These are phyloP conservation scores for Octomys mimax DNA, from an alignment of 2,797 vertebrate species.

Conservation along the genomic window DNA sequence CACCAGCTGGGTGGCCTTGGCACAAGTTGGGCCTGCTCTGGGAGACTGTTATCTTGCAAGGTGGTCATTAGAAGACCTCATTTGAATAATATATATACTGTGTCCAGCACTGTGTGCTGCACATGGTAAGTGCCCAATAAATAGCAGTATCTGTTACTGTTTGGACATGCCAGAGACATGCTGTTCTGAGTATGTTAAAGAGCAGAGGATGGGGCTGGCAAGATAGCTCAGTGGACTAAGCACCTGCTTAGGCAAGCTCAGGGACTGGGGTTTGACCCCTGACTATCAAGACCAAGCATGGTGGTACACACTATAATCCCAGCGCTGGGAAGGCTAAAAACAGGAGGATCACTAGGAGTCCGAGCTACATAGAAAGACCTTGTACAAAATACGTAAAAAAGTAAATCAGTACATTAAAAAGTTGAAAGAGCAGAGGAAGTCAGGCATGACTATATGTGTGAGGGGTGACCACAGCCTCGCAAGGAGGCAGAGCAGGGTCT, in stretches of 20 bases:
- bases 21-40: neutral
- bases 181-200: neutral
- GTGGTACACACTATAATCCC: too few species aligned
- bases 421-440: neutral
- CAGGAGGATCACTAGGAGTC: too few species aligned
- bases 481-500: neutral
- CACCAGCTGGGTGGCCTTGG: neutral
- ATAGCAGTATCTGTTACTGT: neutral
- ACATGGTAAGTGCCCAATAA: neutral
- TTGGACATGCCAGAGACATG: neutral
- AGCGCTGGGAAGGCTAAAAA: too few species aligned
- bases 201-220: neutral
- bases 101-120: too few species aligned
- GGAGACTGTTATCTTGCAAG: neutral
- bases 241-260: too few species aligned
- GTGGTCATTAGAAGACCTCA: neutral
- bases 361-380: too few species aligned
- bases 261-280: too few species aligned
- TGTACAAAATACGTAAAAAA: too few species aligned
- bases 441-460: fast-evolving
- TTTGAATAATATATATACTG: fast-evolving
- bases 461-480: fast-evolving
- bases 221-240: too few species aligned
- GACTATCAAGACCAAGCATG: too few species aligned
- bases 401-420: too few species aligned